Evolutionary conservation across 2,888 invertebrate species (phyloP), one percentile per base, ranked within the genome.

Genomic region (Notodonta dromedarius): DNA sequence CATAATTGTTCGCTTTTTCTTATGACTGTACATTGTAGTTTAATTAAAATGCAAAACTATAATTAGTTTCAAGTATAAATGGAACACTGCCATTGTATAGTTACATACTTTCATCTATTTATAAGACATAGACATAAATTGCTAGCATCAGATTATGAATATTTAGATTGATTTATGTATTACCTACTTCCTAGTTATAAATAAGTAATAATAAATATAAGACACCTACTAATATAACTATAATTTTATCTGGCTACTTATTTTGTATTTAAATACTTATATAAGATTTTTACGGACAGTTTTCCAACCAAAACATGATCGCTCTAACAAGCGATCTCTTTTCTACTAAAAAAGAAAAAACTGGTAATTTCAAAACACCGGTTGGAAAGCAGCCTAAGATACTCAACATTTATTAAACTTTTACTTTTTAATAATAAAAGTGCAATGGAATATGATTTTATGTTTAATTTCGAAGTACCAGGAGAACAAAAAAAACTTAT

Each of bases 51-150:
- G 35, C n/a, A 62, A 63, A 68, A 69, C n/a, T 13, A 50, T 55
- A 62, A 60, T 60, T 62, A 60, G 57, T 65, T 67, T 70, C 57
- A 57, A 61, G 53, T 48, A 72, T 63, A 68, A 60, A 70, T 73
- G 70, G 70, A 77, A 68, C 76, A 75, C 83, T 84, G 83, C 84
- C 83, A 84, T 83, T 82, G 78, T 82, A 75, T 77, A 79, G 78
- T 69, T 73, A 70, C 61, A 67, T 69, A 66, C 60, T 56, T 70
- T 66, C 60, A 65, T 59, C 52, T 71, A 77, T 76, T 75, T 76
- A 72, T 72, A 72, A 72, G 60, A 61, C 52, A 54, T 66, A 65
- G 60, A 67, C 16, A 60, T 56, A 39, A 56, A 56, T 50, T 40
- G 24, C 35, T 56, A 44, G 44, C 56, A 56, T 56, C 55, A 40